Conservation (phyloP, 2,113 vertebrate species). For the Tragulus kanchil region DNA sequence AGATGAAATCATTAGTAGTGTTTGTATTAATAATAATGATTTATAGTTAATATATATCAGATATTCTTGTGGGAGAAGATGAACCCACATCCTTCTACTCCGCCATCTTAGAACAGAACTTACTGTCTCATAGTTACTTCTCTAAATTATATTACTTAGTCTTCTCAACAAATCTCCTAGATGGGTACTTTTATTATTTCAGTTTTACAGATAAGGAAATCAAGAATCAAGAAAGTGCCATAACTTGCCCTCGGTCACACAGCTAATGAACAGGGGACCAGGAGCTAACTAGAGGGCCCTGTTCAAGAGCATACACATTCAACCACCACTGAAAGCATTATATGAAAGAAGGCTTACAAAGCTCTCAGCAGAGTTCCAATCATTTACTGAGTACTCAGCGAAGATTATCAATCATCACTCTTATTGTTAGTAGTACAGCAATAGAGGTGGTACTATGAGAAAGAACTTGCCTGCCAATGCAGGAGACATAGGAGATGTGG, state of each 20-base stretch:
- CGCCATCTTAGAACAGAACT: neutral
- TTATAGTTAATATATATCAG: neutral
- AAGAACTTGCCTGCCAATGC: neutral
- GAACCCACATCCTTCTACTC: neutral
- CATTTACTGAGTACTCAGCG: neutral
- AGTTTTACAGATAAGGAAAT: neutral
- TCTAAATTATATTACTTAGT: neutral
- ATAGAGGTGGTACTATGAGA: neutral
- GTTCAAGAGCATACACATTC: neutral
- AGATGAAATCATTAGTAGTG: neutral
- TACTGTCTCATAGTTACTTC: neutral
- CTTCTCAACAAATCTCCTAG: neutral
- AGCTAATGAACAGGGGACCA: neutral
- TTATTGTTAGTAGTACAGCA: neutral
- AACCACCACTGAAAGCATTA: neutral
- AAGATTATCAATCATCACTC: neutral
- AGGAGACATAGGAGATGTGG: neutral
- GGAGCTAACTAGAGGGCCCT: neutral
- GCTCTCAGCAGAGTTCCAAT: neutral
- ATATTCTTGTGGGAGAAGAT: neutral
- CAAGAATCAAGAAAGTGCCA: neutral
- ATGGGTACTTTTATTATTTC: neutral
- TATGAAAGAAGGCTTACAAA: neutral
- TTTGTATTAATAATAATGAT: neutral
- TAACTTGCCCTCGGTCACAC: neutral